These are phyloP conservation scores for Acrobasis consociella DNA, from an alignment of 2,888 invertebrate species.

Conservation along the genomic window DNA sequence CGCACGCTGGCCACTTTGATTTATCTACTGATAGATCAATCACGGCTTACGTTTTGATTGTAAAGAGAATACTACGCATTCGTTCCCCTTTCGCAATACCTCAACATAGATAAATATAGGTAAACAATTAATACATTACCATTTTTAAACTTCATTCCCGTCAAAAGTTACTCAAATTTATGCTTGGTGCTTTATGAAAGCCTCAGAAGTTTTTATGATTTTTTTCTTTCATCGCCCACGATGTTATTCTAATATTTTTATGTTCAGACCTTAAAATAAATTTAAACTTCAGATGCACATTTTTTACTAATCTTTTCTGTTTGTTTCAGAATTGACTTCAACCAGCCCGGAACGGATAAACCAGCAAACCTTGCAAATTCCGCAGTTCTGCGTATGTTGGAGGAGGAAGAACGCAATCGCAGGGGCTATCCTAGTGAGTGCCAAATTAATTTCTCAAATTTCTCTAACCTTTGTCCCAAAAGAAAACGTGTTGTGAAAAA, in stretches of 20 bases:
- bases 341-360: conserved; percentile 86
- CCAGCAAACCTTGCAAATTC: conserved; percentile 93
- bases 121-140: too few species aligned
- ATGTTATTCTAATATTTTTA: too few species aligned
- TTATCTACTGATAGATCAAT: conserved; percentile 3
- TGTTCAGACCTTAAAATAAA: background rate
- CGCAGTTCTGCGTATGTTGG: conserved; percentile 91
- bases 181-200: too few species aligned
- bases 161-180: too few species aligned
- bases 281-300: background rate
- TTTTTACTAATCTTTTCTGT: background rate
- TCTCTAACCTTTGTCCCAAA: background rate
- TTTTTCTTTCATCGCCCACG: too few species aligned
- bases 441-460: background rate
- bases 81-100: too few species aligned
- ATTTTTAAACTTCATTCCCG: too few species aligned
- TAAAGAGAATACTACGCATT: too few species aligned
- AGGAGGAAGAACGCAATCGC: conserved; percentile 90
- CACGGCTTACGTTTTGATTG: background rate
- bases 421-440: conserved; percentile 85
- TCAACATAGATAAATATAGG: too few species aligned
- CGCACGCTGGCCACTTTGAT: background rate
- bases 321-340: conserved; percentile 89
- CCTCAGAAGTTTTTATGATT: too few species aligned
- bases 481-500: background rate